phyloP scores from a whole-genome alignment of 2,888 invertebrate species.

The Ichneumoninae sp. region DNA sequence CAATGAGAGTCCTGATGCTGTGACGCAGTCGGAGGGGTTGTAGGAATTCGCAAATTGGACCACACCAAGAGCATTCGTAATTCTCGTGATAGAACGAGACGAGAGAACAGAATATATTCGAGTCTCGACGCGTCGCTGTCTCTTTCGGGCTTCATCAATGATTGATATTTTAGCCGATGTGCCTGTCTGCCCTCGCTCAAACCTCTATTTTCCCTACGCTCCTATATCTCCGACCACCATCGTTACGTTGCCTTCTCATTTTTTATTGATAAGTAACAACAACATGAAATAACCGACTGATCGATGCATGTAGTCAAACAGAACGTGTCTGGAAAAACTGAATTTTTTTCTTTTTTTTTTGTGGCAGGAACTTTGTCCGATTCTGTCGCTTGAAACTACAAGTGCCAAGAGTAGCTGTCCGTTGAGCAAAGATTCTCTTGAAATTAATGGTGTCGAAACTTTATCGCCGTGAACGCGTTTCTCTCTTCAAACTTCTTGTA shows the following conservation, averaged over 20 bases:
- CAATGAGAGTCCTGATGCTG: slow-evolving; percentile 71
- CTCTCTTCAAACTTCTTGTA: slow-evolving; percentile 29
- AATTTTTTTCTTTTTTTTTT: slow-evolving; percentile 31
- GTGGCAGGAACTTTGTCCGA: not conserved
- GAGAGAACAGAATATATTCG: slow-evolving; percentile 47
- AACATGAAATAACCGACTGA: not conserved
- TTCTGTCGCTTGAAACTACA: slow-evolving; percentile 25
- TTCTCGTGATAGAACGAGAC: slow-evolving; percentile 59
- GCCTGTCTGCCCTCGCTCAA: slow-evolving; percentile 23
- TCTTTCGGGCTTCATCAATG: slow-evolving; percentile 63
- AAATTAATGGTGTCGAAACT: slow-evolving; percentile 68
- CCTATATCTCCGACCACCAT: slow-evolving; percentile 20
- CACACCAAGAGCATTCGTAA: slow-evolving; percentile 73
- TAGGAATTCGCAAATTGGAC: slow-evolving; percentile 75
- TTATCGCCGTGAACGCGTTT: slow-evolving; percentile 57
- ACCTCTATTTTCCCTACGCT: slow-evolving; percentile 35
- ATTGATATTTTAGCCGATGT: slow-evolving; percentile 61
- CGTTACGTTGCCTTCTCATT: not conserved
- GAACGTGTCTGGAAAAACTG: not conserved
- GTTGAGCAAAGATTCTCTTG: slow-evolving; percentile 58
- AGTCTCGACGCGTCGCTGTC: slow-evolving; percentile 54
- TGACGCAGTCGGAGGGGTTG: slow-evolving; percentile 63
- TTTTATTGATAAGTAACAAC: not conserved
- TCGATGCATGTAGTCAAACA: not conserved
- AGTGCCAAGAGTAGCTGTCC: slow-evolving; percentile 18